Base-by-base conservation (phyloP, 2,797 vertebrate species). In the Bryconaethiops microstoma region DNA sequence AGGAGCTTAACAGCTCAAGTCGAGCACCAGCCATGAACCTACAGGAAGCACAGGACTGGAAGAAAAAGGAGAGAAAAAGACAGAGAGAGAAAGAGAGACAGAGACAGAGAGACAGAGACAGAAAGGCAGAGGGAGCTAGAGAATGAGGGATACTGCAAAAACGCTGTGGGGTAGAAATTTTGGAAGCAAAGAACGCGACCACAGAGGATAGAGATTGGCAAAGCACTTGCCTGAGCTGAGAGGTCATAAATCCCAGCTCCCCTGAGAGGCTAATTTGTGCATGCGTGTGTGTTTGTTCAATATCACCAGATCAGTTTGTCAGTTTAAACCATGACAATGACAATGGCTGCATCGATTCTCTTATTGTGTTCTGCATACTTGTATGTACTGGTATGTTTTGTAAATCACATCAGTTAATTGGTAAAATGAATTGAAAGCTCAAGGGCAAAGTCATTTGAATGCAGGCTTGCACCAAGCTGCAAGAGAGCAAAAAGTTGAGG, bases 181-280 rank as follows among this genome's bases (percentile, higher is more conserved):
- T 78, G 63, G 50, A 59, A 45, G 84, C 82, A 89, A 90, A 88
- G 86, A 80, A 78, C 75, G 25, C n/a, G 77, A 81, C 74, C 54
- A 71, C 21, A 12, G 67, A 62, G 74, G 76, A 79, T 77, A 10
- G 45, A 82, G 78, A 89, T 85, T 85, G 3, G 17, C 57, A 73
- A 0, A 21, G 57, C 78, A 86, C 91, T 88, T 89, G 86, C 83
- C 87, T 89, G 81, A 85, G 65, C 72, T 86, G 69, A 29, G 35
- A 59, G 29, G 45, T 68, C 4, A 60, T 12, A 55, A 65, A 73
- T 67, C 59, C 13, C 45, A 29, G 14, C 16, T 42, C 10, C 14
- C 40, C 13, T n/a, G 60, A 21, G 16, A n/a, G 45, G 23, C 21
- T 13, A 52, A 14, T 54, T 6, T 54, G 13, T 9, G 52, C 9